Percentiles rank a stretch among this genome's conserved stretches.
These are phyloP conservation scores for Drosophila yooni DNA, from an alignment of 2,888 invertebrate genomes.

Conservation along the genomic window DNA sequence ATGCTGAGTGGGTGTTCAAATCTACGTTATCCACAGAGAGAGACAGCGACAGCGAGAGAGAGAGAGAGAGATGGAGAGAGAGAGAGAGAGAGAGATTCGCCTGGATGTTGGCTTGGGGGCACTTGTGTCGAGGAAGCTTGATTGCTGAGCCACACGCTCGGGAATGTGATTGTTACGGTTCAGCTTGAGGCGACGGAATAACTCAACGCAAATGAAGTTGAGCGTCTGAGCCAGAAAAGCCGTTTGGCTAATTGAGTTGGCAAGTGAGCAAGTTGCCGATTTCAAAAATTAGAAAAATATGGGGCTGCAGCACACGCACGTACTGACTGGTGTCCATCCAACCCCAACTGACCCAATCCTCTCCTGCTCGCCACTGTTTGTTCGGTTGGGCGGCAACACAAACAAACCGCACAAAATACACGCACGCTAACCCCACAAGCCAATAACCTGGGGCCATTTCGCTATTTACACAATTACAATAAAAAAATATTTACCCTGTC, in stretches of 20 bases:
- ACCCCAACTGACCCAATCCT: background rate
- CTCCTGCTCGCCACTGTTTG: background rate
- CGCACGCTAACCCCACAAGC: constrained; percentile 55
- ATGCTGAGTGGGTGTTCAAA: constrained; percentile 14
- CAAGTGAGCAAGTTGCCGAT: constrained; percentile 29
- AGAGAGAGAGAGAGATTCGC: background rate
- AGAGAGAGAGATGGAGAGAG: background rate
- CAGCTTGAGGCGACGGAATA: constrained; percentile 5
- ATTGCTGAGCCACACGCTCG: constrained; percentile 61
- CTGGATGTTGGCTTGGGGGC: constrained; percentile 13
- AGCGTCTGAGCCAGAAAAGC: background rate
- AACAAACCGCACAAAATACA: constrained; percentile 59
- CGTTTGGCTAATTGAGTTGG: constrained; percentile 39
- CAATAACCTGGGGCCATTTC: constrained; percentile 69
- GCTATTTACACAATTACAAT: constrained; percentile 76
- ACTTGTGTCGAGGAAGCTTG: constrained; percentile 34
- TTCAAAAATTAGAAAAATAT: constrained; percentile 55
- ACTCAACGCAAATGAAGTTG: background rate
- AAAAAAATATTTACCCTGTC: constrained; percentile 48
- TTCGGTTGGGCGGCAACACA: constrained; percentile 36
- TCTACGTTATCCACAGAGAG: background rate
- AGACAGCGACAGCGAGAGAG: background rate
- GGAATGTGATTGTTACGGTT: constrained; percentile 29
- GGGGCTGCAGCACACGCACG: constrained; percentile 24
- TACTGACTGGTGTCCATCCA: no score